Evolutionary conservation across 2,888 invertebrate genomes (phyloP), one percentile per base, ranked within the genome.

Genomic region (Eupithecia insigniata): DNA sequence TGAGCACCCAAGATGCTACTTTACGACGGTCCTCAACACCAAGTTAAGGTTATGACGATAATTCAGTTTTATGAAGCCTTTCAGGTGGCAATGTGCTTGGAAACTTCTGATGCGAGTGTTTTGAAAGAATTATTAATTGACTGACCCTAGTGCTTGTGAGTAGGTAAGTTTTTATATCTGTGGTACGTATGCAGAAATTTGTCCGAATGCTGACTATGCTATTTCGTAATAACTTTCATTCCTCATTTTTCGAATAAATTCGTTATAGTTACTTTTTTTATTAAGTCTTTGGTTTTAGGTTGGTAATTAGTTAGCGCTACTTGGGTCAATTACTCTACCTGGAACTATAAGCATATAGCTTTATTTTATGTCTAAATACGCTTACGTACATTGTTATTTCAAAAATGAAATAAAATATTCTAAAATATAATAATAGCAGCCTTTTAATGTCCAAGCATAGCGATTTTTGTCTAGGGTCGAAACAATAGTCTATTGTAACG

Each of bases 41-140:
- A 85, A 92, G 89, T 92, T 90, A 89, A 89, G 90, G 91, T 92
- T 92, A 93, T 92, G 80, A 85, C 90, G 89, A 93, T 93, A 92
- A 92, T 92, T 93, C 90, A 91, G 90, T 92, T 92, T 93, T 93
- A 93, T 92, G 92, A 90, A 92, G 92, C 92, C 89, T 91, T 92
- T 89, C 90, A 91, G 91, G 90, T 92, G 90, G 90, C 90, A 90
- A 90, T 91, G 90, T 92, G 88, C 92, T 89, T 89, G 83, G 83
- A 87, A 91, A 90, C 88, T 91, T 92, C 87, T 85, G 89, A 89
- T 64, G 36, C 3, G 64, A 26, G 64, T 36, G 64, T 22, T 64
- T 26, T 36, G n/a, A 16, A 64, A 64, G 34, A 64, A 62, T 62
- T 62, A 62, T 62, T 34, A 62, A 62, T 62, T 62, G 34, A 1